Evolutionary conservation across 2,797 vertebrate genomes (phyloP).

Genomic region (Cyprinella venusta): DNA sequence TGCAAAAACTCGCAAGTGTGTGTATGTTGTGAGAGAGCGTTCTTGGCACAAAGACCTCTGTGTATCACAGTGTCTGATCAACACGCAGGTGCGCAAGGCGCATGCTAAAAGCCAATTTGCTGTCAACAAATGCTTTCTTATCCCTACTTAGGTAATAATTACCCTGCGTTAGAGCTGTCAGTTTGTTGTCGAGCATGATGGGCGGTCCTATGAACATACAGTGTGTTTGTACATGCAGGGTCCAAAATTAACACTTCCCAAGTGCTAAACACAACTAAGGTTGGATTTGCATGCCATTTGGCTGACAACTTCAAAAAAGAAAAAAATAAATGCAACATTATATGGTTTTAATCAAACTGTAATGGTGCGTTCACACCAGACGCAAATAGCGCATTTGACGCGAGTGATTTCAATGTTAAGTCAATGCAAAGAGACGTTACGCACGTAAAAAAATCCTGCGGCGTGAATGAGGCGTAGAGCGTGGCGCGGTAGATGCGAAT

Average conservation of each 20-base stretch:
- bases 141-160: constrained; percentile 76
- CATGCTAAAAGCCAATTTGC: constrained; percentile 69
- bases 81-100: constrained; percentile 69
- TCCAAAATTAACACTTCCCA: constrained; percentile 20
- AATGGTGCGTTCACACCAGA: no score
- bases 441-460: no score
- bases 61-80: constrained; percentile 68
- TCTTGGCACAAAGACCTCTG: constrained; percentile 59
- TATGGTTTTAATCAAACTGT: constrained; percentile 1
- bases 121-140: constrained; percentile 75
- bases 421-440: no score
- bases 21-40: constrained; percentile 39
- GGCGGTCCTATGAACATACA: constrained; percentile 33
- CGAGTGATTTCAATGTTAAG: no score
- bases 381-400: no score
- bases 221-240: constrained; percentile 18
- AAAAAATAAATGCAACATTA: not conserved
- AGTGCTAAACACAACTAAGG: constrained; percentile 6
- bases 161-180: constrained; percentile 61
- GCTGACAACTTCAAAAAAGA: not conserved
- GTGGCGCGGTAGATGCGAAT: no score
- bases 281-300: not conserved
- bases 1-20: constrained; percentile 25
- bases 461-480: no score
- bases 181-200: constrained; percentile 62